Conservation (phyloP, 2,888 invertebrate species). For the Euclidia mi region DNA sequence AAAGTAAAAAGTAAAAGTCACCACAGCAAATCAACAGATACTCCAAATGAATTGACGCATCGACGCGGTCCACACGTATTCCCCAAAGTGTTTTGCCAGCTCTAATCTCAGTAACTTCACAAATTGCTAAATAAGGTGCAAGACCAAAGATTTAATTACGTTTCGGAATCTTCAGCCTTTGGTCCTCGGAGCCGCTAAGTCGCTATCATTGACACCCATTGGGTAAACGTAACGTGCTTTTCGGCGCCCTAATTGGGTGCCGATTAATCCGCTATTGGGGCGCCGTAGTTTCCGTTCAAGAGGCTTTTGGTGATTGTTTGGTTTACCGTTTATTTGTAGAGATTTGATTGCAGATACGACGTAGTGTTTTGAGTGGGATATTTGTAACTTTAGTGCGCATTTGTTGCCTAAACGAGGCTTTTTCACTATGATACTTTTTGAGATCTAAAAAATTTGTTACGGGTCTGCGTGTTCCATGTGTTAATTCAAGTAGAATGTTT, state of each 20-base stretch:
- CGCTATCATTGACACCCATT: slow-evolving; percentile 35
- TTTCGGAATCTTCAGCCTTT: slow-evolving; percentile 2
- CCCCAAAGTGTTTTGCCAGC: background rate
- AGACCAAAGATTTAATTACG: slow-evolving; percentile 18
- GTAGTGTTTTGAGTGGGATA: no score
- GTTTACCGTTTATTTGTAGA: no score
- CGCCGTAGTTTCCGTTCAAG: background rate
- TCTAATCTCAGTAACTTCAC: slow-evolving; percentile 11
- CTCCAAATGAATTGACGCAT: no score
- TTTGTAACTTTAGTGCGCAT: no score
- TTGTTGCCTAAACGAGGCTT: no score
- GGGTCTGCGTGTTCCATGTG: no score
- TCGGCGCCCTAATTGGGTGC: slow-evolving; percentile 14
- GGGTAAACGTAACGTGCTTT: slow-evolving; percentile 28
- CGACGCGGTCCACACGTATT: background rate
- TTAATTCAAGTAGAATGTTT: no score
- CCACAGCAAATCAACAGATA: no score
- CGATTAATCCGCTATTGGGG: slow-evolving; percentile 23
- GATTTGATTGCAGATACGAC: no score
- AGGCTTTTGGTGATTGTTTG: background rate
- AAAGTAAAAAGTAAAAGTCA: no score
- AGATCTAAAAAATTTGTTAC: no score
- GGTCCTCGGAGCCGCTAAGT: slow-evolving; percentile 12
- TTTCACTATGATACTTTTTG: no score
- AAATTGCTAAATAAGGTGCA: slow-evolving; percentile 16